phyloP scores from a whole-genome alignment of 2,888 invertebrate species.

The Dichetophora obliterata region DNA sequence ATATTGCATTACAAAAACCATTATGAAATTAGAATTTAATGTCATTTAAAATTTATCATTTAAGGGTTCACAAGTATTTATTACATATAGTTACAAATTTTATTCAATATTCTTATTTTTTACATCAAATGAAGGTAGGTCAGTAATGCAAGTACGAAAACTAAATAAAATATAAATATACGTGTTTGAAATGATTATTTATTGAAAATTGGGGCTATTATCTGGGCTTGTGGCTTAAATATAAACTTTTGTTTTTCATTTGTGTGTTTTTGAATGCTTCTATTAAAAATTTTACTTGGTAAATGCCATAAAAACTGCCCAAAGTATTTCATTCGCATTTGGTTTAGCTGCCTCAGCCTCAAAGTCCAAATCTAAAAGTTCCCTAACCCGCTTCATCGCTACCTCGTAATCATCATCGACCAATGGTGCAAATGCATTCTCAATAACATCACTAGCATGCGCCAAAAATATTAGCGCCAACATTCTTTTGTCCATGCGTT shows the following conservation, averaged over 20 bases:
- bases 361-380: conserved; percentile 95
- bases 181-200: conserved; percentile 4
- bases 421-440: conserved; percentile 98
- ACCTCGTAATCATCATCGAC: conserved; percentile 98
- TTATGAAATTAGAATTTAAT: not conserved
- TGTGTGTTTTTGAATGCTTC: not conserved
- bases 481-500: conserved; percentile 96
- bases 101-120: conserved; percentile 26
- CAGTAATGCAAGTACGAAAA: conserved; percentile 33
- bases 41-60: conserved; percentile 6
- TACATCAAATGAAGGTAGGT: conserved; percentile 22
- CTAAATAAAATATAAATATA: conserved; percentile 47
- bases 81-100: conserved; percentile 18
- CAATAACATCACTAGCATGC: conserved; percentile 98
- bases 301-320: conserved; percentile 99
- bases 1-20: conserved; percentile 16
- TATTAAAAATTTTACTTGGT: conserved; percentile 81
- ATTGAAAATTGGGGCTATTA: conserved; percentile 19
- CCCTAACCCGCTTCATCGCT: conserved; percentile 96
- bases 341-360: conserved; percentile 95
- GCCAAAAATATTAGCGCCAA: conserved; percentile 94
- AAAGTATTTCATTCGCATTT: conserved; percentile 93
- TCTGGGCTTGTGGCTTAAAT: not conserved
- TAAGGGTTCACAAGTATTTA: conserved; percentile 17
- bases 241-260: conserved; percentile 14